Percentiles rank a stretch among this genome's conserved stretches.
phyloP scores from a whole-genome alignment of 2,888 invertebrate genomes.

The Theodoxus fluviatilis region DNA sequence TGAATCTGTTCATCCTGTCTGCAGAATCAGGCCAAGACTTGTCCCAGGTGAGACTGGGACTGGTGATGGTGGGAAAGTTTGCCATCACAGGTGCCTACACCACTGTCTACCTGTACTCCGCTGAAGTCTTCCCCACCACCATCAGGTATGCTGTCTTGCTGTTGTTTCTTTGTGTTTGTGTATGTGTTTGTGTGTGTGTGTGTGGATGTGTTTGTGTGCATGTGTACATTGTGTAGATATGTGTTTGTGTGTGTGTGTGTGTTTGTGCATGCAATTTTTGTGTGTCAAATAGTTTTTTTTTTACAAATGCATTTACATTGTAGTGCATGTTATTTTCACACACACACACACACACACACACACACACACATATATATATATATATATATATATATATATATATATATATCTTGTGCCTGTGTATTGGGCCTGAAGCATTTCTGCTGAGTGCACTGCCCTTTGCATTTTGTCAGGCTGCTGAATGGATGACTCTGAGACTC shows the following conservation, averaged over 20 bases:
- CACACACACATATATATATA: background rate
- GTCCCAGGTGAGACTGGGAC: slow-evolving; percentile 38
- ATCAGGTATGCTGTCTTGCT: slow-evolving; percentile 46
- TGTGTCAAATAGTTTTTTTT: background rate
- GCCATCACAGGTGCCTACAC: slow-evolving; percentile 62
- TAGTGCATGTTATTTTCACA: too few species aligned
- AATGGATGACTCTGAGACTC: background rate
- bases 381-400: background rate
- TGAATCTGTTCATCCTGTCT: too few species aligned
- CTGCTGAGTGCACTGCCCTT: too few species aligned
- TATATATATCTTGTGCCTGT: background rate
- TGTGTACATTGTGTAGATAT: background rate
- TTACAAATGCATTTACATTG: too few species aligned
- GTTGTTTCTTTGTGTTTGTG: background rate
- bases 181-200: background rate
- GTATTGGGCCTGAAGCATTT: too few species aligned
- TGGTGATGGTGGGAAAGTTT: slow-evolving; percentile 62
- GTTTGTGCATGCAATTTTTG: background rate
- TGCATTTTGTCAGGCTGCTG: too few species aligned
- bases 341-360: too few species aligned
- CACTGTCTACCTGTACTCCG: slow-evolving; percentile 58
- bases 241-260: background rate
- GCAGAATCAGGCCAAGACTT: too few species aligned
- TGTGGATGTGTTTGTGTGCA: background rate
- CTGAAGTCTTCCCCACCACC: slow-evolving; percentile 62